Base-by-base conservation (phyloP, 92 coral and sea anemone genomes). In the Porites evermanni region DNA sequence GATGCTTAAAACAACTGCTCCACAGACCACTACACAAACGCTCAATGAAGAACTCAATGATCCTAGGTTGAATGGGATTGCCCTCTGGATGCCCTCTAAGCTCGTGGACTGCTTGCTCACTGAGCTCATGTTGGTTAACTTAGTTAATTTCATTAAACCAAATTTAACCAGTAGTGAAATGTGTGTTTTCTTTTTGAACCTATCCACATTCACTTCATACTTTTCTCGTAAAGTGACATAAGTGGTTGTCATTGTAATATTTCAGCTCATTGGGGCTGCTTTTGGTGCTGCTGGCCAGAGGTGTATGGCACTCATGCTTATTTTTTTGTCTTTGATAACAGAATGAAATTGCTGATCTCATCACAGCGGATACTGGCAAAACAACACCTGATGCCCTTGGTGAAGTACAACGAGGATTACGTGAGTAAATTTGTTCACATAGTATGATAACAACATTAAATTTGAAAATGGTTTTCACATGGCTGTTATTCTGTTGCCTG, bases 271-370 rank as follows among this genome's bases (percentile, higher is more conserved):
- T 64, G 99, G 98, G 52, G 99, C 99, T 58, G 99, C 99, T 6
- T 97, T 95, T 91, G 99, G 99, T 65, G 99, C 99, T 5, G 99
- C 99, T 47, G 99, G 99, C 23, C 99, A 97, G 87, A 72, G 99
- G 61, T 97, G 99, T 72, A 97, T 97, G 99, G 99, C 99, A n/a
- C 88, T 97, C 26, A 91, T 10, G 12, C 13, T 8, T 2, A 1
- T 59, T 67, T 63, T 44, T 74, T 26, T n/a, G 29, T 32, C 44
- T 0, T 32, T 32, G 44, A 32, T 58, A 81, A 79, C 81, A 97
- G 99, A 88, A 84, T 91, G 99, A 95, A 85, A 88, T 97, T 83
- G 98, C 99, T 50, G 85, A 97, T 80, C 73, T 66, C 14, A 95
- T 97, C 67, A 97, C 99, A 8, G 75, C 72, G 14, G 99, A 97